phyloP scores from a whole-genome alignment of 2,888 invertebrate species.

The Drosophila mercatorum region DNA sequence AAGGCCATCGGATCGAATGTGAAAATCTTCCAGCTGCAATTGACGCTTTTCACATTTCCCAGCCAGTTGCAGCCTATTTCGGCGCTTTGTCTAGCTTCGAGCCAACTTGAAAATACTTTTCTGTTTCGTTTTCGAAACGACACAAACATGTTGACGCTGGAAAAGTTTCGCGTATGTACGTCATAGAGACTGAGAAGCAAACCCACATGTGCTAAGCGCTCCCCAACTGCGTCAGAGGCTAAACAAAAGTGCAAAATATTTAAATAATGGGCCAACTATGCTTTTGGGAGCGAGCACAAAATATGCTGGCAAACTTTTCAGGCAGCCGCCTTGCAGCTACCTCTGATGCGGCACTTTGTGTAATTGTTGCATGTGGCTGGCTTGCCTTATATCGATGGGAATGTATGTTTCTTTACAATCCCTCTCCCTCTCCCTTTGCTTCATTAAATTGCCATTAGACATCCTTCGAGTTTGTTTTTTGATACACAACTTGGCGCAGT shows the following conservation, averaged over 20 bases:
- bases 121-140: background rate
- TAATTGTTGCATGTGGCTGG: conserved; percentile 37
- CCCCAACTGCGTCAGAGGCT: conserved; percentile 53
- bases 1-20: background rate
- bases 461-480: conserved; percentile 3
- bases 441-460: conserved; percentile 53
- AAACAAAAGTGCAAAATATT: conserved; percentile 67
- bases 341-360: conserved; percentile 17
- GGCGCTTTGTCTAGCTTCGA: background rate
- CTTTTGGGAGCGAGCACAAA: conserved; percentile 37
- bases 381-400: conserved; percentile 54
- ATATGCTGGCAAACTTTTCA: conserved; percentile 49
- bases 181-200: conserved; percentile 10
- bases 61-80: background rate
- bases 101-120: conserved; percentile 26
- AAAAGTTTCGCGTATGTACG: conserved; percentile 39
- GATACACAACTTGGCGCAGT: background rate
- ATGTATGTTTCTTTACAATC: background rate
- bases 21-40: background rate
- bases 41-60: background rate
- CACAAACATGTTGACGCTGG: conserved; percentile 10
- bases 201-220: conserved; percentile 6
- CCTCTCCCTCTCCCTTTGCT: conserved; percentile 34
- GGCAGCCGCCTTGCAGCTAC: conserved; percentile 23
- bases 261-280: conserved; percentile 69